Percentiles rank a stretch among this genome's conserved stretches.
phyloP scores from a whole-genome alignment of 2,113 vertebrate species.

The Lethenteron camtschaticum region DNA sequence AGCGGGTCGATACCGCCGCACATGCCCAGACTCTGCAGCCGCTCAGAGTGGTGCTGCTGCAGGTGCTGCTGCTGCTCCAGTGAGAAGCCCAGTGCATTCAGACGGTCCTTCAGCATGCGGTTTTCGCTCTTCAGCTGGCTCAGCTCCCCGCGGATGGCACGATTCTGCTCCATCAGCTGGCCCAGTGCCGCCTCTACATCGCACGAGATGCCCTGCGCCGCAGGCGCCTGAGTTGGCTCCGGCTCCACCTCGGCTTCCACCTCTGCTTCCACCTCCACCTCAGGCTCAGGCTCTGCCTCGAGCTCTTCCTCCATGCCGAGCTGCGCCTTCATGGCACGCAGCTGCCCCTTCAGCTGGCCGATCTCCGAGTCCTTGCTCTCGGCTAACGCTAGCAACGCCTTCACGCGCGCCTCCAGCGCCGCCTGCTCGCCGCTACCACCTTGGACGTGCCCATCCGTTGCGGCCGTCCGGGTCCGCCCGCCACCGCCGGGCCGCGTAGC shows the following conservation, averaged over 20 bases:
- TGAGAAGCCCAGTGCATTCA: constrained; percentile 75
- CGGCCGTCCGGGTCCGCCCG: no score
- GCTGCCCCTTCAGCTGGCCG: constrained; percentile 45
- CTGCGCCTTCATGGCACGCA: constrained; percentile 56
- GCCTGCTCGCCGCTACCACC: constrained; percentile 69
- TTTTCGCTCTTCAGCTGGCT: constrained; percentile 76
- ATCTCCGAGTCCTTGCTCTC: constrained; percentile 78
- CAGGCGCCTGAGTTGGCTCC: constrained; percentile 23
- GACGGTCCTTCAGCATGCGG: constrained; percentile 67
- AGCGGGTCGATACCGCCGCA: constrained; percentile 41
- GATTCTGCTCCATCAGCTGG: constrained; percentile 65
- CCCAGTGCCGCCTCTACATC: constrained; percentile 57
- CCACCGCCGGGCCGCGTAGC: no score
- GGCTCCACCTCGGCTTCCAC: constrained; percentile 36
- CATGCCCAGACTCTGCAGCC: constrained; percentile 47
- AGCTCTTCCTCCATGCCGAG: constrained; percentile 34
- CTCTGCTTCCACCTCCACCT: constrained; percentile 22
- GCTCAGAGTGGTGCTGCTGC: constrained; percentile 25
- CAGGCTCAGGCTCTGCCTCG: neutral
- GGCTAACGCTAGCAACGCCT: constrained; percentile 53
- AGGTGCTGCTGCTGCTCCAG: constrained; percentile 58
- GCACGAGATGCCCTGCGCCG: neutral
- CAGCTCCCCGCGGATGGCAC: constrained; percentile 57
- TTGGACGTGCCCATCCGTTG: constrained; percentile 32
- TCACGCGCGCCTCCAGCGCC: constrained; percentile 59